Evolutionary conservation across 30 jellyfish, hydroid and myxozoan genomes (phyloP).

Genomic region (Aurelia sp.): DNA sequence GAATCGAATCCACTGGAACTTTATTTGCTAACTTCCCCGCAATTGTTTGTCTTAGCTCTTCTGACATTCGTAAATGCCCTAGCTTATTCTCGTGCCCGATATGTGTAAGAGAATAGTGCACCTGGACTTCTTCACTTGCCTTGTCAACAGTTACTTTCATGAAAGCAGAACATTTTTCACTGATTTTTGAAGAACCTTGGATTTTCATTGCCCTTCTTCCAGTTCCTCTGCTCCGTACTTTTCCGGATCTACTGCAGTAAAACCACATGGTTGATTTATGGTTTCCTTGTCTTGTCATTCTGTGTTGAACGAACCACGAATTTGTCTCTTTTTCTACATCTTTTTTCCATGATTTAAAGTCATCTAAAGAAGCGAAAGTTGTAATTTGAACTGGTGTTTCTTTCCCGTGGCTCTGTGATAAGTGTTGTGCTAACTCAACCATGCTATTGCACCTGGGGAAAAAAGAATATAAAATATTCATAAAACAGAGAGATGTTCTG

Average conservation of each 20-base stretch:
- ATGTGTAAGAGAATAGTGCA: constrained; percentile 26
- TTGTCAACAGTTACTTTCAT: constrained; percentile 28
- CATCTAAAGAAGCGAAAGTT: constrained; percentile 12
- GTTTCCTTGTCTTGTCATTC: neutral
- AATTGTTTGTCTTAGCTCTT: constrained; percentile 17
- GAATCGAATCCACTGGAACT: too few species aligned
- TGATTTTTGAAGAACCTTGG: constrained; percentile 51
- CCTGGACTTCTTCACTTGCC: constrained; percentile 1
- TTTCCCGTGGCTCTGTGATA: constrained; percentile 18
- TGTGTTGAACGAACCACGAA: constrained; percentile 57
- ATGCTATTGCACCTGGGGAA: constrained; percentile 24
- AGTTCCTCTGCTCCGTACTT: constrained; percentile 2
- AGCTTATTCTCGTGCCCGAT: constrained; percentile 40
- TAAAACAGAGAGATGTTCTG: too few species aligned
- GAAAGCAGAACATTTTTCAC: constrained; percentile 50
- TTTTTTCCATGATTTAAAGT: constrained; percentile 24
- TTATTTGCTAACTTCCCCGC: too few species aligned
- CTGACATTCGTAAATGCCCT: constrained; percentile 55
- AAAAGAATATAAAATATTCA: neutral
- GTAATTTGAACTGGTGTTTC: neutral
- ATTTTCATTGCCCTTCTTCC: constrained; percentile 31
- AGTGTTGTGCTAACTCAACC: constrained; percentile 18
- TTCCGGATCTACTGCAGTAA: constrained; percentile 65
- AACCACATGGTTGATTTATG: constrained; percentile 1
- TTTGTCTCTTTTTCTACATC: constrained; percentile 41